Evolutionary conservation across 2,113 vertebrate genomes (phyloP).

Genomic region (Passer domesticus): DNA sequence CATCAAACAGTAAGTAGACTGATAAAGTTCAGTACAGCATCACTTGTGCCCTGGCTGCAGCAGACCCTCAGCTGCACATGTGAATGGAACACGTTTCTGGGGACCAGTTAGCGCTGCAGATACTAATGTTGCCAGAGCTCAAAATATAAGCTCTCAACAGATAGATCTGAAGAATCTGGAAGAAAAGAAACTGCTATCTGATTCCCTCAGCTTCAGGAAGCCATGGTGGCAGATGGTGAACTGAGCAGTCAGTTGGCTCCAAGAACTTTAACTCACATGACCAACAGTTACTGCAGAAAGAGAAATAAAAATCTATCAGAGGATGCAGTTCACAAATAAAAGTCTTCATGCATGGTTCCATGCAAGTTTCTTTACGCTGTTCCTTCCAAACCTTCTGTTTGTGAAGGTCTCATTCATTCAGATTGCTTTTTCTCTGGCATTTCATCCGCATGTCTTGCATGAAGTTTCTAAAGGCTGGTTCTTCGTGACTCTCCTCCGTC

Average conservation of each 20-base stretch:
- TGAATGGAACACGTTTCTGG: rapidly evolving
- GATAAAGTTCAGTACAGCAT: neutral
- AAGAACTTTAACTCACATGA: neutral
- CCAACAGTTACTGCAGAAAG: neutral
- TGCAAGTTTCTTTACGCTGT: neutral
- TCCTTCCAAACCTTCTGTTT: neutral
- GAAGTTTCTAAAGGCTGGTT: slow-evolving; percentile 86
- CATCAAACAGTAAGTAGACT: neutral
- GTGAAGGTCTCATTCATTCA: neutral
- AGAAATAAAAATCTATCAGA: neutral
- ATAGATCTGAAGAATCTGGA: neutral
- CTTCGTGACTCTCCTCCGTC: slow-evolving; percentile 88
- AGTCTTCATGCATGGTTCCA: neutral
- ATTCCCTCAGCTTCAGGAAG: neutral
- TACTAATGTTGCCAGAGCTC: neutral
- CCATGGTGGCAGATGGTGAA: neutral
- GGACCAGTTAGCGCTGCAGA: neutral
- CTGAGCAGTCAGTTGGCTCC: neutral
- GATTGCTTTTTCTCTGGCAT: slow-evolving; percentile 77
- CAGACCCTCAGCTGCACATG: neutral
- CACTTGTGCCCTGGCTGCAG: neutral
- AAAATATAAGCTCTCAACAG: neutral
- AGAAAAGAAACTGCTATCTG: neutral
- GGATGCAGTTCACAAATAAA: neutral
- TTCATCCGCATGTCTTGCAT: slow-evolving; percentile 81